A percentile compares a stretch with the other conserved stretches of the same genome.
Conservation (phyloP, 2,888 invertebrate species). For the Stegana nigrithorax region DNA sequence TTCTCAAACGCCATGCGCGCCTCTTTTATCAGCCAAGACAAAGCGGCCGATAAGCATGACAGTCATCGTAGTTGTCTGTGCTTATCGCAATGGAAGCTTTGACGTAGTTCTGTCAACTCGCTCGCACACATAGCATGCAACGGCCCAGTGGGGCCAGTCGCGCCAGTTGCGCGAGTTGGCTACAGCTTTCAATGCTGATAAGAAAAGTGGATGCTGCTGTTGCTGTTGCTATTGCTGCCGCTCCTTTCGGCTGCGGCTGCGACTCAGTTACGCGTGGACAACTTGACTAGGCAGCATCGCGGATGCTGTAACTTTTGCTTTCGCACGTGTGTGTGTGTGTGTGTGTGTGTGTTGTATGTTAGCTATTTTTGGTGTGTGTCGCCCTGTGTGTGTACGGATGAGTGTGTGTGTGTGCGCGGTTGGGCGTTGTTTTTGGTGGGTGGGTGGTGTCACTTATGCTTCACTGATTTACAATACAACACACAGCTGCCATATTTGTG, state of each 20-base stretch:
- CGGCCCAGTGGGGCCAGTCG: too few species aligned
- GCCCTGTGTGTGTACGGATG: not conserved
- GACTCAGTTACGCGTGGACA: constrained; percentile 15
- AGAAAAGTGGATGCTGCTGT: constrained; percentile 5
- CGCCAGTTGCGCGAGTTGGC: too few species aligned
- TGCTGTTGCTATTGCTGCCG: not conserved
- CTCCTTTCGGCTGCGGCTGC: not conserved
- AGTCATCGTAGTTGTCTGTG: not conserved
- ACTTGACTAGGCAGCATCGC: constrained; percentile 4
- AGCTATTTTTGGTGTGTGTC: constrained; percentile 20
- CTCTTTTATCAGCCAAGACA: constrained; percentile 14
- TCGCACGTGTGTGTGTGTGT: constrained; percentile 23
- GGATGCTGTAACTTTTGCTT: constrained; percentile 33
- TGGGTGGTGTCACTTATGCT: constrained; percentile 37
- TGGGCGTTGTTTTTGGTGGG: constrained; percentile 5
- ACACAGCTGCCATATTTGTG: too few species aligned
- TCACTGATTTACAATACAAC: constrained; percentile 16
- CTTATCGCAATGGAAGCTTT: constrained; percentile 2
- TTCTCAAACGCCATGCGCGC: constrained; percentile 4
- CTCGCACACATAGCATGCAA: too few species aligned
- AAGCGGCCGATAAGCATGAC: not conserved
- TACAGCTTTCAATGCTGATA: too few species aligned
- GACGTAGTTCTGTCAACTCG: too few species aligned
- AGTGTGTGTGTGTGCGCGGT: not conserved
- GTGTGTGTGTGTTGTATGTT: constrained; percentile 4